These are phyloP conservation scores for Chloroceryle amazona DNA, from an alignment of 2,797 vertebrate species.

Conservation along the genomic window DNA sequence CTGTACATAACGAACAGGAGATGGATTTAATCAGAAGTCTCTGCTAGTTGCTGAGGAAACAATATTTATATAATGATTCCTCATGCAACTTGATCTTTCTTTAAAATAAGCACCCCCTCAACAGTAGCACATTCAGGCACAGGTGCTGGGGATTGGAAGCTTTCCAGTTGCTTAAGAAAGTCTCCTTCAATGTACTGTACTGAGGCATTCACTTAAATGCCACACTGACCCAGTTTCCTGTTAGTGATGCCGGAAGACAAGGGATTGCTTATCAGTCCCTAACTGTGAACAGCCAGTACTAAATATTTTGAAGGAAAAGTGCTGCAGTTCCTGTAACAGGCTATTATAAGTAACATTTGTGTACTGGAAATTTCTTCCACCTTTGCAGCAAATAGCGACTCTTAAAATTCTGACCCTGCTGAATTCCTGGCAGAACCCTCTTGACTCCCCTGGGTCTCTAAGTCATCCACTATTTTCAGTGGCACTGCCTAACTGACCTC, in stretches of 20 bases:
- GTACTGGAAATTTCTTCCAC: not conserved
- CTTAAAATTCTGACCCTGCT: not conserved
- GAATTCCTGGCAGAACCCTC: not conserved
- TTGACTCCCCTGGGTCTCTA: not conserved
- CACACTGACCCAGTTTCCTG: slow-evolving; percentile 65
- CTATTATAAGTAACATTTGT: not conserved
- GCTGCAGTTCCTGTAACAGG: not conserved
- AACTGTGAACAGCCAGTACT: not conserved
- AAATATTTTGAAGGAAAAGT: slow-evolving; percentile 16
- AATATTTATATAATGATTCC: slow-evolving; percentile 1
- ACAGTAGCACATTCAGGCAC: not conserved
- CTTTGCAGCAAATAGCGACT: not conserved
- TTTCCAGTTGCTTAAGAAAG: not conserved
- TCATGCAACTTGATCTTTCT: not conserved
- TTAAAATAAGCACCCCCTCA: not conserved
- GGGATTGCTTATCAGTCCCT: not conserved
- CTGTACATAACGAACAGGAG: not conserved
- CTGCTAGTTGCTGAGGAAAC: slow-evolving; percentile 40
- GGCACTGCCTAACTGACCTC: not conserved
- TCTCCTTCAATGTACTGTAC: not conserved
- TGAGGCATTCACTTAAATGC: slow-evolving; percentile 5
- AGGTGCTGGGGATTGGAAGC: not conserved
- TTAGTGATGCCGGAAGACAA: not conserved
- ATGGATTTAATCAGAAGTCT: not conserved
- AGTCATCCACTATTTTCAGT: not conserved